Conservation (phyloP, 2,888 invertebrate genomes). For the Lasioglossum malachurum region DNA sequence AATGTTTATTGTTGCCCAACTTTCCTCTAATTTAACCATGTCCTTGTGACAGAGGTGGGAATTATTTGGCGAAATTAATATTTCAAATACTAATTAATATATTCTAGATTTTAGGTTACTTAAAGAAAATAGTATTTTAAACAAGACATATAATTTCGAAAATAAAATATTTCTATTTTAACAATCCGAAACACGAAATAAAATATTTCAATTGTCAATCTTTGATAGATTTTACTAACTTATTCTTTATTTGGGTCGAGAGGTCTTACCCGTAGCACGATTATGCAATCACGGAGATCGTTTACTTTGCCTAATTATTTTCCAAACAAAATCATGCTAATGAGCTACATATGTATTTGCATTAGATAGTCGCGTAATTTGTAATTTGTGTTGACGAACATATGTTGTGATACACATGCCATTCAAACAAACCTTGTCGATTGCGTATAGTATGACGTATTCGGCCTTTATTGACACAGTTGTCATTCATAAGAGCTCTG, state of each 20-base stretch:
- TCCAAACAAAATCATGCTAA: slow-evolving; percentile 25
- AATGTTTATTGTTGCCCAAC: neutral
- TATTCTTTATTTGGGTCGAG: neutral
- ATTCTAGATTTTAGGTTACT: too few relatives aligned
- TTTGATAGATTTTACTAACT: neutral
- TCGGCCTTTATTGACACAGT: slow-evolving; percentile 46
- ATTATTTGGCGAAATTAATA: too few relatives aligned
- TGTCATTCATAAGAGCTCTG: slow-evolving; percentile 19
- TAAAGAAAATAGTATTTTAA: too few relatives aligned
- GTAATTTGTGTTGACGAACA: slow-evolving; percentile 23
- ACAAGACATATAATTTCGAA: too few relatives aligned
- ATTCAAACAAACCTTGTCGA: slow-evolving; percentile 6
- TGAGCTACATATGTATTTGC: slow-evolving; percentile 48
- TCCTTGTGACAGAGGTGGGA: too few relatives aligned
- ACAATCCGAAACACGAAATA: too few relatives aligned
- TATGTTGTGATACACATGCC: slow-evolving; percentile 24
- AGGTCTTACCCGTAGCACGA: too few relatives aligned
- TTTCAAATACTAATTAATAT: too few relatives aligned
- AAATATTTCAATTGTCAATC: neutral
- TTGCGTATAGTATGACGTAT: neutral
- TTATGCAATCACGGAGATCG: neutral
- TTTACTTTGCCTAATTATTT: slow-evolving; percentile 14
- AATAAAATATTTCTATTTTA: too few relatives aligned
- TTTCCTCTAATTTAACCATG: neutral
- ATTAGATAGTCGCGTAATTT: slow-evolving; percentile 42